These are phyloP conservation scores for Noctilio leporinus DNA, from an alignment of 2,113 vertebrate genomes.

Conservation along the genomic window DNA sequence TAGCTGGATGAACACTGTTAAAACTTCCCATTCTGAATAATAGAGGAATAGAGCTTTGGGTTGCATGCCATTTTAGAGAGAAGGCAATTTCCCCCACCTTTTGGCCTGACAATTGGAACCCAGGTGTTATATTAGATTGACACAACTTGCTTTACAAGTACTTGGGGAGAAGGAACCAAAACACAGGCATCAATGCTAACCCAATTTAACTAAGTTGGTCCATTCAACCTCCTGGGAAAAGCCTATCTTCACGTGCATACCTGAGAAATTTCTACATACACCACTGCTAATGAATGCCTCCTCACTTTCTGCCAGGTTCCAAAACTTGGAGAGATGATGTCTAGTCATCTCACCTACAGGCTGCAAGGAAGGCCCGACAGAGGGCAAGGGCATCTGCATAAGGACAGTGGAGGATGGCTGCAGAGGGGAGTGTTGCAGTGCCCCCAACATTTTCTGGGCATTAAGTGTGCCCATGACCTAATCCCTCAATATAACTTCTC, in stretches of 20 bases:
- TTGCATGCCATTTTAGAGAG: not conserved
- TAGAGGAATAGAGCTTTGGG: not conserved
- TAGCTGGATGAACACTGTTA: not conserved
- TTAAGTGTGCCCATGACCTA: not conserved
- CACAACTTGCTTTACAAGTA: not conserved
- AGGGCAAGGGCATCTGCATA: not conserved
- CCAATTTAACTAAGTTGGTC: not conserved
- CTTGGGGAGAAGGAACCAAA: not conserved
- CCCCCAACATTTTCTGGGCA: not conserved
- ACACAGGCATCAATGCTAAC: not conserved
- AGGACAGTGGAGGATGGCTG: not conserved
- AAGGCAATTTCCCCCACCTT: not conserved
- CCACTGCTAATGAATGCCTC: not conserved
- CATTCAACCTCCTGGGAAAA: not conserved
- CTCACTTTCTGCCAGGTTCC: not conserved
- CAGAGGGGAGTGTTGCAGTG: not conserved
- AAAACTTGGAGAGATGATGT: not conserved
- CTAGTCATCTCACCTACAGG: not conserved
- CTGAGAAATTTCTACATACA: not conserved
- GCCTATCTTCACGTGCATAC: not conserved
- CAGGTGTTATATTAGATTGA: not conserved
- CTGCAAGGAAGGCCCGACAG: not conserved
- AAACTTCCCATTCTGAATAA: conserved; percentile 3
- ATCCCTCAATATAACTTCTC: no score
- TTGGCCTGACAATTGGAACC: not conserved